Evolutionary conservation across 1,140 invertebrate genomes (phyloP).

Genomic region (Phortica variegata): DNA sequence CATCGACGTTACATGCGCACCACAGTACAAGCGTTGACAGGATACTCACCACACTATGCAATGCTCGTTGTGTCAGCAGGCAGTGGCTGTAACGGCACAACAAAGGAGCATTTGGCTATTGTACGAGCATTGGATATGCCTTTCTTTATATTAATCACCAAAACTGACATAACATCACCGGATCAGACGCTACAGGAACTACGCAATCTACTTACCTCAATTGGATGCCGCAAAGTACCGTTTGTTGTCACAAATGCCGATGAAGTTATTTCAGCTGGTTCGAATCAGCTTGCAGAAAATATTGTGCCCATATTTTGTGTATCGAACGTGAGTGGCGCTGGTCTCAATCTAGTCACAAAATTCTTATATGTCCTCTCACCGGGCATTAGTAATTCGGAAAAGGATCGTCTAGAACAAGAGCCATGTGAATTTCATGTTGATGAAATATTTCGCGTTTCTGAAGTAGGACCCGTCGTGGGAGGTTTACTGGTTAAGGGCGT

Average conservation of each 20-base stretch:
- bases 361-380: slow-evolving; percentile 78
- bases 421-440: slow-evolving; percentile 88
- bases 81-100: slow-evolving; percentile 67
- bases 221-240: slow-evolving; percentile 70
- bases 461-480: slow-evolving; percentile 82
- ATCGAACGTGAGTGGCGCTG: slow-evolving; percentile 91
- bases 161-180: slow-evolving; percentile 76
- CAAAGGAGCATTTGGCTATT: slow-evolving; percentile 81
- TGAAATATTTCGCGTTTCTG: slow-evolving; percentile 83
- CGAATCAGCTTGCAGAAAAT: slow-evolving; percentile 64
- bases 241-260: slow-evolving; percentile 69
- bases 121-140: slow-evolving; percentile 83
- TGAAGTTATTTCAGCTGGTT: slow-evolving; percentile 71
- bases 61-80: slow-evolving; percentile 79
- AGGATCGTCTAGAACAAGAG: slow-evolving; percentile 74
- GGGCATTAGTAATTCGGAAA: slow-evolving; percentile 67
- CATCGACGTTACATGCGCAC: slow-evolving; percentile 95
- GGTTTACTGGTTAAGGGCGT: slow-evolving; percentile 83
- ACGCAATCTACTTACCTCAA: slow-evolving; percentile 64
- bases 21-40: slow-evolving; percentile 90
- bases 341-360: slow-evolving; percentile 75
- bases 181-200: slow-evolving; percentile 65
- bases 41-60: slow-evolving; percentile 92
- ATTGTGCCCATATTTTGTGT: slow-evolving; percentile 88
- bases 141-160: slow-evolving; percentile 87